These are phyloP conservation scores for Apodemia zela DNA, from an alignment of 2,888 invertebrate species.

Conservation along the genomic window DNA sequence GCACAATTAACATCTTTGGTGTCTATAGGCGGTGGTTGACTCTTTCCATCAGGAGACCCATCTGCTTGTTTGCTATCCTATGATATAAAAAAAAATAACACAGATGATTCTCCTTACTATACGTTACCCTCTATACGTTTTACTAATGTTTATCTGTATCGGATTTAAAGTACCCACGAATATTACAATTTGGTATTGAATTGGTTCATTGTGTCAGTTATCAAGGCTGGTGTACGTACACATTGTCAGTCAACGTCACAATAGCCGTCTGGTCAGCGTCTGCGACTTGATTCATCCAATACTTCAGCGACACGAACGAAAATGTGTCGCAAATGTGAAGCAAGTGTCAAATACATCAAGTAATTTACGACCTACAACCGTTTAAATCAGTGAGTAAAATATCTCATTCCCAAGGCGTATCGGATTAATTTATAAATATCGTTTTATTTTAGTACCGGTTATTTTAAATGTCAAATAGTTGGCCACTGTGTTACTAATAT, in stretches of 20 bases:
- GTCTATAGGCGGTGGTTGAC: too few relatives aligned
- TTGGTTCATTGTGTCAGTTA: constrained; percentile 62
- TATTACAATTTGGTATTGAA: constrained; percentile 66
- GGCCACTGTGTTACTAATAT: constrained; percentile 14
- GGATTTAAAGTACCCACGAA: constrained; percentile 38
- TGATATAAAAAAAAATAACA: too few relatives aligned
- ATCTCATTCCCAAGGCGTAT: constrained; percentile 6
- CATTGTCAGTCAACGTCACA: constrained; percentile 65
- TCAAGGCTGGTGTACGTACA: constrained; percentile 24
- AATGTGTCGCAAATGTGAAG: not conserved
- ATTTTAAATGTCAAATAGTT: constrained; percentile 16
- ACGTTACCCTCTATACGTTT: too few relatives aligned
- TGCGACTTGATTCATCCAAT: constrained; percentile 54
- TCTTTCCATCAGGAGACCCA: too few relatives aligned
- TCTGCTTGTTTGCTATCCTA: too few relatives aligned
- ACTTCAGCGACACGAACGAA: constrained; percentile 9
- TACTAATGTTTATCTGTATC: too few relatives aligned
- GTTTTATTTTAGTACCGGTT: constrained; percentile 9
- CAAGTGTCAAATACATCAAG: not conserved
- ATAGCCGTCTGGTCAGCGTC: constrained; percentile 69
- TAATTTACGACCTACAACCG: constrained; percentile 4
- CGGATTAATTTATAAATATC: constrained; percentile 18
- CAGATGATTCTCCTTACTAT: too few relatives aligned
- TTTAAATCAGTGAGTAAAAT: not conserved
- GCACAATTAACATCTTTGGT: too few relatives aligned